Base-by-base conservation (phyloP, 1,140 invertebrate genomes). In the Andrena cerasifolii region DNA sequence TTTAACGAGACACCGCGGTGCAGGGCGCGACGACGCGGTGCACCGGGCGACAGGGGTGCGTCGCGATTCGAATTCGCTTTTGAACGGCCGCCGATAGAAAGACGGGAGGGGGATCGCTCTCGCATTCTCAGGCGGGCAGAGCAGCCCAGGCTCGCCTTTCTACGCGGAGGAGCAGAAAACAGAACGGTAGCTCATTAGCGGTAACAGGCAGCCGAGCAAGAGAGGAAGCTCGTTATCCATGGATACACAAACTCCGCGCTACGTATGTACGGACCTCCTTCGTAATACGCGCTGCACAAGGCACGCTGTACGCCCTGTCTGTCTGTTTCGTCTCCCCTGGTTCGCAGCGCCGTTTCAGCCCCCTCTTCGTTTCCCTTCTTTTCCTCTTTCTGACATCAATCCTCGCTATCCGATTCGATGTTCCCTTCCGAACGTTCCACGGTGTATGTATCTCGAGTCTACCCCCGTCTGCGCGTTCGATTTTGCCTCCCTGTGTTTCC, bases 151-250 rank as follows among this genome's bases (percentile, higher is more conserved):
- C 54, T 81, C 65, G 54, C 67, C 78, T 84, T 84, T 78, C 83
- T 80, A 51, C 51, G 54, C 61, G n/a, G 58, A 68, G 78, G 43
- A 74, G 73, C 81, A 84, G 88, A 89, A 90, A 91, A 90, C 88
- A 89, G 86, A 90, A 90, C 86, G 87, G 89, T 78, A 90, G 89
- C 89, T 91, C 90, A 91, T 91, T 91, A 91, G 90, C 84, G 87
- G 88, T 90, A 91, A 90, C 88, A 89, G 88, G 87, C 86, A 90
- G 85, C 89, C 80, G 83, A 90, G 89, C 83, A 89, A 87, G 87
- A 89, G 86, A 90, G 89, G 89, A 91, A 90, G 89, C 90, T 91
- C 89, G 90, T 91, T 91, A 91, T 90, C 89, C 89, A 84, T 89
- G 86, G 87, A 90, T 90, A 90, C 87, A 90, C 89, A 90, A 89